Evolutionary conservation across 1,140 invertebrate genomes (phyloP).

Genomic region (Danaus melanippus): DNA sequence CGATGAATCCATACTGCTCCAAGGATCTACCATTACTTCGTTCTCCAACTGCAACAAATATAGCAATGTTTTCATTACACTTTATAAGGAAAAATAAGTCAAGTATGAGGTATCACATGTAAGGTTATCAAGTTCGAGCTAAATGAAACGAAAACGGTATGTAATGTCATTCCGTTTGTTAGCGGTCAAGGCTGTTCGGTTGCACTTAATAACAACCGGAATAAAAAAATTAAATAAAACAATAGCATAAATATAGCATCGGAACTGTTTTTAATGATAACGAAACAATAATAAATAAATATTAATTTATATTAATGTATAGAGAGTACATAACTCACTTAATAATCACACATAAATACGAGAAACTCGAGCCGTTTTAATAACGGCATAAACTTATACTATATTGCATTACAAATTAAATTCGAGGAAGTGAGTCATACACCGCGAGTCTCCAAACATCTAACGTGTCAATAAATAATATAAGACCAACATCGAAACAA

Average conservation of each 20-base stretch:
- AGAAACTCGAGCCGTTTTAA: conserved; percentile 3
- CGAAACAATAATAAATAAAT: too few species aligned
- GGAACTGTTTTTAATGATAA: too few species aligned
- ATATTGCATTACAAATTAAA: conserved; percentile 21
- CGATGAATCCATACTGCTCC: conserved; percentile 71
- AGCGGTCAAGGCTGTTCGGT: conserved; percentile 34
- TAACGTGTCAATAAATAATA: too few species aligned
- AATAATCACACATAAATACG: too few species aligned
- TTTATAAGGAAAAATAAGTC: conserved; percentile 25
- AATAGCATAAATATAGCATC: too few species aligned
- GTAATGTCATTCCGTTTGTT: too few species aligned
- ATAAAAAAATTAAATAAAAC: too few species aligned
- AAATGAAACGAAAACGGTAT: conserved; percentile 30
- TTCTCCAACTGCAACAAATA: conserved; percentile 71
- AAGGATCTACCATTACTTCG: conserved; percentile 70
- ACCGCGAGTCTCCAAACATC: neutral
- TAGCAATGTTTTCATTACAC: conserved; percentile 13
- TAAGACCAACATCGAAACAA: too few species aligned
- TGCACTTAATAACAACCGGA: too few species aligned
- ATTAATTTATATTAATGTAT: too few species aligned
- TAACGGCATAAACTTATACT: conserved; percentile 21
- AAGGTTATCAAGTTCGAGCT: conserved; percentile 34
- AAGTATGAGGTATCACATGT: conserved; percentile 26
- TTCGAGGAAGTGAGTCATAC: conserved; percentile 23
- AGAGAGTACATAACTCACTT: too few species aligned